Base-by-base conservation (phyloP, 2,888 invertebrate species). In the Hipparchia sbordonii region DNA sequence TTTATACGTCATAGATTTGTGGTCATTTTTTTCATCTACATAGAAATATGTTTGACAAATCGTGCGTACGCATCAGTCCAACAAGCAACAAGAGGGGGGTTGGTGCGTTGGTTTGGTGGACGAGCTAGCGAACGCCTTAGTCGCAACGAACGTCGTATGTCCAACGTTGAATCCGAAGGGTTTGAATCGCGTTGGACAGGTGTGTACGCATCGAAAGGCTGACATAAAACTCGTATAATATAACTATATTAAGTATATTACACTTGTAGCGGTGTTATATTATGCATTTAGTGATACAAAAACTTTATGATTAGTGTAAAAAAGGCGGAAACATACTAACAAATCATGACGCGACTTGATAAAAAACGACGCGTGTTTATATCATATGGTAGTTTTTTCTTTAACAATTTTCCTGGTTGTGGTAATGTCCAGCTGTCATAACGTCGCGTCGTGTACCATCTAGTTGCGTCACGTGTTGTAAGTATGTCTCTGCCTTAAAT, bases 211-310 rank as follows among this genome's bases (percentile, higher is more conserved):
- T 56, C 6, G 8, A 78, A 82, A 83, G 90, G 89, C 88, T 90
- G 90, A 84, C 89, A 88, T 87, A 86, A 82, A 82, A 82, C 82
- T 86, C 85, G 87, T 91, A 88, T 92, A 91, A 89, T 89, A 89
- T 90, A 88, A 88, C 86, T 86, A 80, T 88, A 90, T 86, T 84
- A 85, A 88, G 85, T 89, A 87, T 89, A 86, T 85, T 86, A 87
- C 88, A 89, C 89, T 85, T 87, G 87, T 90, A 87, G 87, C 84
- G 85, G 89, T 84, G 89, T 90, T 91, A 90, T 84, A 84, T 83
- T 91, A 90, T 89, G 89, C 89, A 89, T 90, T 89, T 90, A 92
- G 91, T 79, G 82, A 86, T 90, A 89, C 86, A 86, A 88, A 87
- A 85, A 85, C 83, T 84, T 86, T 87, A 87, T 85, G 85, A 83